These are phyloP conservation scores for Theropithecus gelada DNA, from an alignment of 2,113 vertebrate species.

Conservation along the genomic window DNA sequence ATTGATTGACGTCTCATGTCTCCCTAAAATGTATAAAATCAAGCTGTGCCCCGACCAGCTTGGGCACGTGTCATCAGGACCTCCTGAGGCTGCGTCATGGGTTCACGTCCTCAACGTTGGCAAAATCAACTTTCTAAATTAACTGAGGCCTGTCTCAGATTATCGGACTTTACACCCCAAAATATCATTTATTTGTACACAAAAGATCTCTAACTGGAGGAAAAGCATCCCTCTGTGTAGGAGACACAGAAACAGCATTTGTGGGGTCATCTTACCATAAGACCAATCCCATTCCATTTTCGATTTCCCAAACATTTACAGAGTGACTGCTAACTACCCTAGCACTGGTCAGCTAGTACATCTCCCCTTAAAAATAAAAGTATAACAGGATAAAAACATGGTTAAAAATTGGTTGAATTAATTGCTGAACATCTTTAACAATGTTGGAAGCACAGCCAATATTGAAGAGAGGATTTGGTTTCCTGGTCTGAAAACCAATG, in stretches of 20 bases:
- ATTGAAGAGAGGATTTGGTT: background rate
- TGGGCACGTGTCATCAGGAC: too few species aligned
- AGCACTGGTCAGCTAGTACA: rapidly evolving
- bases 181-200: background rate
- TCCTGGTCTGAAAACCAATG: background rate
- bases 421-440: background rate
- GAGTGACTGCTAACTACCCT: background rate
- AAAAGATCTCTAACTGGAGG: background rate
- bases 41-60: too few species aligned
- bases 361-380: too few species aligned
- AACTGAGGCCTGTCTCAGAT: too few species aligned
- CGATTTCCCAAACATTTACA: rapidly evolving
- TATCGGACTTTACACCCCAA: background rate
- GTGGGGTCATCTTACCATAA: too few species aligned
- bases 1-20: too few species aligned
- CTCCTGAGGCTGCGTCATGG: too few species aligned
- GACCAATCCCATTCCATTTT: background rate
- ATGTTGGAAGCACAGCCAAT: background rate
- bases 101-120: too few species aligned
- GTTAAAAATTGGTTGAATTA: background rate
- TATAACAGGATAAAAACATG: too few species aligned
- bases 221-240: background rate
- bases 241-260: background rate
- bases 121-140: too few species aligned
- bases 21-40: too few species aligned